Evolutionary conservation across 2,797 vertebrate genomes (phyloP).

Genomic region (Dryobates pubescens): DNA sequence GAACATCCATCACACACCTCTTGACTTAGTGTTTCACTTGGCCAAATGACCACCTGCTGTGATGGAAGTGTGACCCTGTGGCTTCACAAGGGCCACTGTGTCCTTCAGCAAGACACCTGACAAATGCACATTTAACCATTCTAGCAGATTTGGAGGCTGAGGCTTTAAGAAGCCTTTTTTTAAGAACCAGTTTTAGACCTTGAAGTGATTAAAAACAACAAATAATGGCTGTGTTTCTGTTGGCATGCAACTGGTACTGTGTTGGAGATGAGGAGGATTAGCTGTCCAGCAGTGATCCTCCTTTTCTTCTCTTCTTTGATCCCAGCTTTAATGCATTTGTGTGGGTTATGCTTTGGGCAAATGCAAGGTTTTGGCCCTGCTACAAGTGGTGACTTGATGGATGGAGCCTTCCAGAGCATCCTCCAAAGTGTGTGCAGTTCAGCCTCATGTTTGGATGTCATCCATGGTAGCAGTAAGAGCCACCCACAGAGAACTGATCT

Average conservation of each 20-base stretch:
- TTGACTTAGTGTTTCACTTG: not conserved
- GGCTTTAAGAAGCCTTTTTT: not conserved
- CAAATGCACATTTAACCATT: not conserved
- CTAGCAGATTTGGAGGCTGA: not conserved
- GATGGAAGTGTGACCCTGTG: not conserved
- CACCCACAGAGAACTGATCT: slow-evolving; percentile 2
- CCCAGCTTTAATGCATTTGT: not conserved
- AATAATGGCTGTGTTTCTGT: not conserved
- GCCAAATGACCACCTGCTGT: not conserved
- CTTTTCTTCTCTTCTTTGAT: not conserved
- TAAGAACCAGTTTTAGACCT: not conserved
- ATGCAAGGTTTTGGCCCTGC: not conserved
- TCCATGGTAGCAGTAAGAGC: slow-evolving; percentile 1
- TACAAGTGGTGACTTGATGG: not conserved
- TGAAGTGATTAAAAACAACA: not conserved
- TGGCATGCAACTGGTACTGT: not conserved
- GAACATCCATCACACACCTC: not conserved
- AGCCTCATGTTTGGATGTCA: not conserved
- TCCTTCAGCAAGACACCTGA: not conserved
- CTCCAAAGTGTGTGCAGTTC: not conserved
- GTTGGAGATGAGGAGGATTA: not conserved
- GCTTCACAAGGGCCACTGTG: rapidly evolving
- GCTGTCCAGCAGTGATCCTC: not conserved
- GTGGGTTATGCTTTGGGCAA: not conserved
- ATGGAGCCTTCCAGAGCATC: not conserved